Conservation (phyloP, 2,888 invertebrate species). For the Lagria hirta region DNA sequence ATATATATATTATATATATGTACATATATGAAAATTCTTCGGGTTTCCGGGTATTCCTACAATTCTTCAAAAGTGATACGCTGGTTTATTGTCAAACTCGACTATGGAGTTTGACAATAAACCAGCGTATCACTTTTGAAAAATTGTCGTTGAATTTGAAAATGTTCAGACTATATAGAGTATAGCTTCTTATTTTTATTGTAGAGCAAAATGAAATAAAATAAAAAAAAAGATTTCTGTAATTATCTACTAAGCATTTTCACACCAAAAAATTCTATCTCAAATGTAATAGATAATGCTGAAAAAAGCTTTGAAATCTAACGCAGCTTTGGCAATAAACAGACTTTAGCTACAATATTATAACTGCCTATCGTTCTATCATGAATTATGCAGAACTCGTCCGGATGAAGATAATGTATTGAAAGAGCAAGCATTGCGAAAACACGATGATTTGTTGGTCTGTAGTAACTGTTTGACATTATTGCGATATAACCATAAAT, state of each 20-base stretch:
- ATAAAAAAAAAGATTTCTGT: too few relatives aligned
- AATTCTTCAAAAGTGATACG: conserved; percentile 10
- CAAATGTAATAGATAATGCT: conserved; percentile 19
- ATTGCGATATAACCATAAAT: too few relatives aligned
- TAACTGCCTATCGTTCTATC: conserved; percentile 27
- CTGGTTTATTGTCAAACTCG: conserved; percentile 9
- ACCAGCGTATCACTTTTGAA: conserved; percentile 9
- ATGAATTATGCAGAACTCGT: conserved; percentile 34
- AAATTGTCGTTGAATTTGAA: conserved; percentile 3
- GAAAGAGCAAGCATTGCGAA: conserved; percentile 30
- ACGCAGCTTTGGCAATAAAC: conserved; percentile 22
- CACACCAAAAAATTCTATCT: conserved; percentile 13
- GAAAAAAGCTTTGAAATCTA: conserved; percentile 17
- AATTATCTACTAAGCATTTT: conserved; percentile 29
- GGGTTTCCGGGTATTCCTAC: conserved; percentile 2
- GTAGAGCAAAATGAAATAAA: background rate
- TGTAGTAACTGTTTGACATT: conserved; percentile 21
- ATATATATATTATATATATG: too few relatives aligned
- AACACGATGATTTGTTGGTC: conserved; percentile 33
- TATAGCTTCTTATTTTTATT: background rate
- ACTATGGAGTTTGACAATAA: conserved; percentile 14
- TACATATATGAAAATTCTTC: too few relatives aligned
- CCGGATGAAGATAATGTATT: conserved; percentile 33
- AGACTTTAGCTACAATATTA: conserved; percentile 23
- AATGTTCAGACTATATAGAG: background rate